phyloP scores from a whole-genome alignment of 2,113 vertebrate genomes.

The Hippolais icterina region DNA sequence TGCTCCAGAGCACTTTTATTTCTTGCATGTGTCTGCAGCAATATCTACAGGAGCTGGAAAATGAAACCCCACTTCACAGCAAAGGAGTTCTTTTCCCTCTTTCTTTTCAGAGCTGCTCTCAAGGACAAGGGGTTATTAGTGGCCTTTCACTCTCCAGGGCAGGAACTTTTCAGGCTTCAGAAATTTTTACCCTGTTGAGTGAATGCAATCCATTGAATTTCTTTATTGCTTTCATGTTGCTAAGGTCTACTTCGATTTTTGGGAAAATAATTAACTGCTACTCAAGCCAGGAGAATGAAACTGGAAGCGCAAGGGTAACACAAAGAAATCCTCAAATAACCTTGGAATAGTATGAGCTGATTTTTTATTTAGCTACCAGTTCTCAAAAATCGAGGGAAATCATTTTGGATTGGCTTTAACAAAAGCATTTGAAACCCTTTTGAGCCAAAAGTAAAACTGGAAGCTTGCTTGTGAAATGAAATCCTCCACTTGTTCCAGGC shows the following conservation, averaged over 20 bases:
- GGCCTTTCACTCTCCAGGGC: constrained; percentile 21
- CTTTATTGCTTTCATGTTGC: constrained; percentile 18
- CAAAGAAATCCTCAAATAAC: background rate
- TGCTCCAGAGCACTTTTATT: background rate
- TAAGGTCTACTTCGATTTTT: constrained; percentile 1
- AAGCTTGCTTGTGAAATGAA: background rate
- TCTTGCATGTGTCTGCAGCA: background rate
- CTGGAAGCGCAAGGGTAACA: background rate
- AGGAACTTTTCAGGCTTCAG: constrained; percentile 20
- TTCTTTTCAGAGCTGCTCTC: constrained; percentile 11
- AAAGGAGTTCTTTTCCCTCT: background rate
- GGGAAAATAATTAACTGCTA: constrained; percentile 37
- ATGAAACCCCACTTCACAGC: background rate
- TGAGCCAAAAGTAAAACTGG: background rate
- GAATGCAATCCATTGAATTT: constrained; percentile 4
- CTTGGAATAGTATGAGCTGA: background rate
- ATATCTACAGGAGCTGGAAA: background rate
- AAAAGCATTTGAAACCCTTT: background rate
- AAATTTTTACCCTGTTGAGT: background rate
- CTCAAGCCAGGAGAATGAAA: background rate
- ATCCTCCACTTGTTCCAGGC: background rate
- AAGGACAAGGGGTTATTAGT: constrained; percentile 43
- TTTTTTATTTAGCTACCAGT: background rate
- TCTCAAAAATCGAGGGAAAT: background rate
- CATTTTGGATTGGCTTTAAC: background rate